A percentile compares a stretch with the other conserved stretches of the same genome.
These are phyloP conservation scores for Rotaria sp. DNA, from an alignment of 2,888 invertebrate genomes.

Conservation along the genomic window DNA sequence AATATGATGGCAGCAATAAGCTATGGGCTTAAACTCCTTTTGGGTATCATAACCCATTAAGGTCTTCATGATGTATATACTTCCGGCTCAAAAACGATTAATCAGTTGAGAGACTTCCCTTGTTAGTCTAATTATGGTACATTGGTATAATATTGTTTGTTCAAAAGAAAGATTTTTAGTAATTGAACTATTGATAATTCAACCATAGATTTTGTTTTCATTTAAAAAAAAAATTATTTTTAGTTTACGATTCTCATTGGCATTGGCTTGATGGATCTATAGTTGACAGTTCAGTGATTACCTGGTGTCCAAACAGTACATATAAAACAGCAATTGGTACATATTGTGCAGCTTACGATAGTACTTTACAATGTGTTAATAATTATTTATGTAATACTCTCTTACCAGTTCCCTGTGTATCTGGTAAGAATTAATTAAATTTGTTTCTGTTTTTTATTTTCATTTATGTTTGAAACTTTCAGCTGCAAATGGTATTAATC, in stretches of 20 bases:
- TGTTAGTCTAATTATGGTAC: too few species aligned
- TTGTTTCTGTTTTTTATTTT: background rate
- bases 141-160: too few species aligned
- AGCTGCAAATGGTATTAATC: background rate
- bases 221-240: too few species aligned
- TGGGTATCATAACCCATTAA: too few species aligned
- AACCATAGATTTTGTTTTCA: too few species aligned
- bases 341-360: conserved; percentile 6
- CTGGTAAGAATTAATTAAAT: background rate
- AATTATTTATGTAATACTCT: background rate
- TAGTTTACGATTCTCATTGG: background rate
- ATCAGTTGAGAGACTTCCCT: too few species aligned
- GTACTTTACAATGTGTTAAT: background rate
- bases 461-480: background rate
- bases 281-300: background rate
- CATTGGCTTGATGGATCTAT: conserved; percentile 12
- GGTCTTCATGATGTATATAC: too few species aligned
- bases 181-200: too few species aligned
- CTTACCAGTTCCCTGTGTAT: background rate
- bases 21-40: too few species aligned
- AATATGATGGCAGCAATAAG: too few species aligned
- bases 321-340: background rate
- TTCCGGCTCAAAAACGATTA: too few species aligned
- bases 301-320: background rate
- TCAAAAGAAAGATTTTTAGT: too few species aligned